Evolutionary conservation across 2,888 invertebrate genomes (phyloP).

Genomic region (Drosophila formosana): DNA sequence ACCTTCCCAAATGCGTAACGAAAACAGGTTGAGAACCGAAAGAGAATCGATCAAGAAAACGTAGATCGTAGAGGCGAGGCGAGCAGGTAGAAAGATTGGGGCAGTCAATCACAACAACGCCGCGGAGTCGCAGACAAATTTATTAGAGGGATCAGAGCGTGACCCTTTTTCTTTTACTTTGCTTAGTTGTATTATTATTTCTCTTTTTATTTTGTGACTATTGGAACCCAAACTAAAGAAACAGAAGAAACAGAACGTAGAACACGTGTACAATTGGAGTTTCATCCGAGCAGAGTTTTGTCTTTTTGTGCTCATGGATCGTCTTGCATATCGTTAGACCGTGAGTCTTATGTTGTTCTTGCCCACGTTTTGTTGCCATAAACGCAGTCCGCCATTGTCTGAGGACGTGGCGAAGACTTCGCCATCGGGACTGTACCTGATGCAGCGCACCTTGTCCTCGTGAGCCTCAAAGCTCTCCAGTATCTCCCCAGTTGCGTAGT

Average conservation of each 20-base stretch:
- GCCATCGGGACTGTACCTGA: constrained; percentile 96
- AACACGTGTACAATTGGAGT: constrained; percentile 48
- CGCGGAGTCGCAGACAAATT: constrained; percentile 62
- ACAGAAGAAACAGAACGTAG: constrained; percentile 22
- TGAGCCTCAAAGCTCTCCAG: constrained; percentile 97
- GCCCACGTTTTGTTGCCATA: constrained; percentile 97
- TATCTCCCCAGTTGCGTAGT: constrained; percentile 93
- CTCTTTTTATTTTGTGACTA: constrained; percentile 36
- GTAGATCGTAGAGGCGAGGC: constrained; percentile 6
- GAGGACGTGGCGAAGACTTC: constrained; percentile 97
- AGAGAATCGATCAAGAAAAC: background rate
- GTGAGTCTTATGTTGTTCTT: constrained; percentile 95
- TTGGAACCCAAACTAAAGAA: constrained; percentile 25
- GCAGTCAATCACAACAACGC: constrained; percentile 71
- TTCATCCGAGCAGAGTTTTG: constrained; percentile 22
- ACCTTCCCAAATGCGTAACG: constrained; percentile 55
- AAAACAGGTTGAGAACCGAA: constrained; percentile 67
- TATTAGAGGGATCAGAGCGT: constrained; percentile 63
- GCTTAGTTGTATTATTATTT: constrained; percentile 34
- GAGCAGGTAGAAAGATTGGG: constrained; percentile 63
- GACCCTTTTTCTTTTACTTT: constrained; percentile 58
- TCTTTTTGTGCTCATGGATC: background rate
- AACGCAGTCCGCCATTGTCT: constrained; percentile 96
- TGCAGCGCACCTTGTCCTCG: constrained; percentile 96
- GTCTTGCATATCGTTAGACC: constrained; percentile 44